Conservation (phyloP, 2,888 invertebrate genomes). For the Protula sp. region DNA sequence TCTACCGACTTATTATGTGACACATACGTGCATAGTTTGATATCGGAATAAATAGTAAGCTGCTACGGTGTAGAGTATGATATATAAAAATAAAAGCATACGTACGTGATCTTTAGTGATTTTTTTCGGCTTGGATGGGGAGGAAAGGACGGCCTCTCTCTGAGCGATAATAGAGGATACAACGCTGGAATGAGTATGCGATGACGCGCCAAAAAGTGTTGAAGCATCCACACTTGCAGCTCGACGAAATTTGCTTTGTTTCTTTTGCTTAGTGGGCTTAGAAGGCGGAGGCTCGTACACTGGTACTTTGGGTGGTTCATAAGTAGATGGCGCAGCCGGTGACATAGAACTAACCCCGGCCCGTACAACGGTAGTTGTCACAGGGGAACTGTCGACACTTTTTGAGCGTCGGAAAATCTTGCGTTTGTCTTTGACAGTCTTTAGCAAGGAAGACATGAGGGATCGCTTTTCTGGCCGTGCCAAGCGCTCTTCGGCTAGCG, state of each 20-base stretch:
- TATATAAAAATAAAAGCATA: too few relatives aligned
- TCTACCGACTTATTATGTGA: too few relatives aligned
- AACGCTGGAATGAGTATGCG: background rate
- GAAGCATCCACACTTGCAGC: background rate
- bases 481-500: too few relatives aligned
- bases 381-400: constrained; percentile 22
- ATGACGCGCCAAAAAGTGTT: background rate
- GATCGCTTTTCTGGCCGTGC: background rate
- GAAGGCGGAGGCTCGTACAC: background rate
- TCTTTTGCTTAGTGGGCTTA: background rate
- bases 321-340: constrained; percentile 18
- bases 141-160: background rate
- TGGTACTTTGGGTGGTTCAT: background rate
- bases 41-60: too few relatives aligned
- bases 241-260: background rate
- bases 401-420: constrained; percentile 21
- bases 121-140: background rate
- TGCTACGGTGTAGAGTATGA: too few relatives aligned
- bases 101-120: too few relatives aligned
- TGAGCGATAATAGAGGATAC: background rate
- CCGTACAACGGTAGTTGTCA: constrained; percentile 12
- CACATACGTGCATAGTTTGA: too few relatives aligned
- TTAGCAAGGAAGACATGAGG: constrained; percentile 10
- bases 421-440: constrained; percentile 21
- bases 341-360: constrained; percentile 16